A percentile compares a stretch with the other conserved stretches of the same genome.
Conservation (phyloP, 2,888 invertebrate species). For the Anthophora plumipes region DNA sequence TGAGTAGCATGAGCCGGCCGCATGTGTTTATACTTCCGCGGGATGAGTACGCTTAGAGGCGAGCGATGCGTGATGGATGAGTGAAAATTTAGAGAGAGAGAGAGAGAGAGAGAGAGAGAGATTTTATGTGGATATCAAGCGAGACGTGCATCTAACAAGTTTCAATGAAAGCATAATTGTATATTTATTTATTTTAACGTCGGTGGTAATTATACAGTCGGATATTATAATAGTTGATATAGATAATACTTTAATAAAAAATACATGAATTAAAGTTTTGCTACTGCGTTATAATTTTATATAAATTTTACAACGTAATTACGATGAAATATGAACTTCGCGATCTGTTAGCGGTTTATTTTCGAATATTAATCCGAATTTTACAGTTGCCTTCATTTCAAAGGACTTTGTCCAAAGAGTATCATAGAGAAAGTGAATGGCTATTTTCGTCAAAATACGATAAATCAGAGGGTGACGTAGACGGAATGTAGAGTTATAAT, state of each 20-base stretch:
- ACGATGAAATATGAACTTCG: background rate
- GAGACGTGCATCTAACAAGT: background rate
- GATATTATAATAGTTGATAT: background rate
- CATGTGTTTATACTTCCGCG: background rate
- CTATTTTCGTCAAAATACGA: constrained; percentile 28
- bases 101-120: background rate
- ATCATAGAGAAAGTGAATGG: background rate
- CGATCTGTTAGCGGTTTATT: background rate
- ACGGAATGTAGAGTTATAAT: constrained; percentile 11
- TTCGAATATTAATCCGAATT: constrained; percentile 7
- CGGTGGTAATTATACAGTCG: background rate
- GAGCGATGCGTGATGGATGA: background rate
- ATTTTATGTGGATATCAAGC: background rate
- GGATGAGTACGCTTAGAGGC: background rate
- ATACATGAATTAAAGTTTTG: too few relatives aligned
- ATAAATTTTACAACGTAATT: background rate
- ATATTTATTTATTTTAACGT: background rate
- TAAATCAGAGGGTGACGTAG: constrained; percentile 37
- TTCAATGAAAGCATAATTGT: background rate
- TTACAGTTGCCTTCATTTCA: constrained; percentile 1
- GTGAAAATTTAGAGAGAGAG: background rate
- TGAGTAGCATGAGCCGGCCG: background rate
- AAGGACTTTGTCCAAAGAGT: constrained; percentile 21
- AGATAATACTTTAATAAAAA: too few relatives aligned
- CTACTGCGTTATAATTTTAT: too few relatives aligned